These are phyloP conservation scores for Stomatorhinus walkeri DNA, from an alignment of 2,797 vertebrate genomes.

Conservation along the genomic window DNA sequence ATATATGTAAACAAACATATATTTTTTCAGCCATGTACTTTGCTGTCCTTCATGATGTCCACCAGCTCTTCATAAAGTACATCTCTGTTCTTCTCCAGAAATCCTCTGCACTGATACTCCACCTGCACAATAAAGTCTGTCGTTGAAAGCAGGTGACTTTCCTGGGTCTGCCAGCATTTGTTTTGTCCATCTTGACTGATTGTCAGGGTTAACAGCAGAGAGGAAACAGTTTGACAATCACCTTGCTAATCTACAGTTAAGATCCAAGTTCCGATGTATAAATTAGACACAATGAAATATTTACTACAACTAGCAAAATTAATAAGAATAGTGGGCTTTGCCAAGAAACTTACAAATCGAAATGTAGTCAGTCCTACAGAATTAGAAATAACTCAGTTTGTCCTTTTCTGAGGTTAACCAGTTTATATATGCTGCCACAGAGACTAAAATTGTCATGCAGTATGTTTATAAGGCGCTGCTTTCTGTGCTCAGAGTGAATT, in stretches of 20 bases:
- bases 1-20: background rate
- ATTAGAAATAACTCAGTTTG: background rate
- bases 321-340: background rate
- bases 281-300: background rate
- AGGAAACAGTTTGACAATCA: background rate
- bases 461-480: background rate
- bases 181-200: background rate
- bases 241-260: background rate
- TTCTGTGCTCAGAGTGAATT: background rate
- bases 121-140: slow-evolving; percentile 61
- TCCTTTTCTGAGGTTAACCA: background rate
- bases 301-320: background rate
- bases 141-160: background rate
- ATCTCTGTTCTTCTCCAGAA: slow-evolving; percentile 97
- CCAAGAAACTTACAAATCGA: background rate
- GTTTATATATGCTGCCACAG: background rate
- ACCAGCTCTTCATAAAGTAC: slow-evolving; percentile 83
- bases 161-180: background rate
- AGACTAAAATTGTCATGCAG: background rate
- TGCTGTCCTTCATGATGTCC: slow-evolving; percentile 76
- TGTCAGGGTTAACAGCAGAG: background rate
- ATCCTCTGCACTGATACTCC: slow-evolving; percentile 87
- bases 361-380: background rate
- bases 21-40: slow-evolving; percentile 60
- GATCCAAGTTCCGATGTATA: background rate